A percentile compares a stretch with the other conserved stretches of the same genome.
These are phyloP conservation scores for Parauchenoglanis punctatus DNA, from an alignment of 2,797 vertebrate genomes.

Conservation along the genomic window DNA sequence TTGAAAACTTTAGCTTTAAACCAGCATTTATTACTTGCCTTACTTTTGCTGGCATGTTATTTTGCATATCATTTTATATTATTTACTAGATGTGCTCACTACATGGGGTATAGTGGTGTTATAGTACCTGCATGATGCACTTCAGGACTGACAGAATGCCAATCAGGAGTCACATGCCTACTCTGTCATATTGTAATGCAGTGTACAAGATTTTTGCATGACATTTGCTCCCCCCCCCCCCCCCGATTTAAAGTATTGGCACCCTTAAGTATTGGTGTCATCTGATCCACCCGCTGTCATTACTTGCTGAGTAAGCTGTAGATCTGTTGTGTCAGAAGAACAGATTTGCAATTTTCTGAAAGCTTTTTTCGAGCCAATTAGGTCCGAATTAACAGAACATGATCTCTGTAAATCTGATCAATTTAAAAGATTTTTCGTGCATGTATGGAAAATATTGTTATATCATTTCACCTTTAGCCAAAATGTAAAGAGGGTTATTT, in stretches of 20 bases:
- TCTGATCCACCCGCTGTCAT: neutral
- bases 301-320: neutral
- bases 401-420: neutral
- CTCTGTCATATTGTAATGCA: neutral
- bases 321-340: neutral
- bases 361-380: neutral
- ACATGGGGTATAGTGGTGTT: neutral
- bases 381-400: neutral
- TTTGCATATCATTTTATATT: neutral
- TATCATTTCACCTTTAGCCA: neutral
- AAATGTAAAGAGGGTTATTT: neutral
- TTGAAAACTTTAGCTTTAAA: neutral
- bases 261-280: neutral
- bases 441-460: neutral
- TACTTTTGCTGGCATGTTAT: neutral
- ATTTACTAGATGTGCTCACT: neutral
- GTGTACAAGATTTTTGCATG: neutral
- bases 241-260: neutral
- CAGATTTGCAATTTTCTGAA: neutral
- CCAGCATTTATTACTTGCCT: neutral
- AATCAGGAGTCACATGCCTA: neutral
- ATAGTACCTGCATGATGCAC: too few relatives aligned
- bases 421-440: neutral
- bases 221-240: too few relatives aligned
- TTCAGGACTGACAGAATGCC: neutral